Percentiles rank a stretch among this genome's conserved stretches.
Evolutionary conservation across 2,888 invertebrate genomes (phyloP).

Genomic region (Archips crataeganus): DNA sequence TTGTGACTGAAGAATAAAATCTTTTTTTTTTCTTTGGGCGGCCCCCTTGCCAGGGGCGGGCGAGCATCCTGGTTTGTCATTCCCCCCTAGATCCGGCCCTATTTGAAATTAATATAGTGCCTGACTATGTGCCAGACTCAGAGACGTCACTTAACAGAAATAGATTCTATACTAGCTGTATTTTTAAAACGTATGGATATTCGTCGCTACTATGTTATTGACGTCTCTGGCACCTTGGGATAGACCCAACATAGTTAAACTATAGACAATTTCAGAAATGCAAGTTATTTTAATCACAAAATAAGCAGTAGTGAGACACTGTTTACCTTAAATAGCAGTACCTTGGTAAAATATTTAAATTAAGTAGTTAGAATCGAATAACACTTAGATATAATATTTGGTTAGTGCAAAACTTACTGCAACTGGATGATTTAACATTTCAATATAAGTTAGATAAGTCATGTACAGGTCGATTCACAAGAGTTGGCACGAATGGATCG

Average conservation of each 20-base stretch:
- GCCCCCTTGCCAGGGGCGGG: no score
- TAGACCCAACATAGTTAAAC: neutral
- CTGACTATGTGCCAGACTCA: neutral
- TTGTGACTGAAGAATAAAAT: no score
- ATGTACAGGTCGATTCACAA: no score
- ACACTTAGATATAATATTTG: slow-evolving; percentile 35
- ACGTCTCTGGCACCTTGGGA: neutral
- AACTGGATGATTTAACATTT: slow-evolving; percentile 35
- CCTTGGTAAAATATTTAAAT: slow-evolving; percentile 26
- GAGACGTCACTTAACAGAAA: neutral
- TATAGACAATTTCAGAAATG: neutral
- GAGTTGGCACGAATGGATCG: no score
- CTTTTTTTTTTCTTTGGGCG: no score
- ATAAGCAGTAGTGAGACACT: slow-evolving; percentile 3
- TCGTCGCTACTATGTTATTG: neutral
- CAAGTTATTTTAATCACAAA: neutral
- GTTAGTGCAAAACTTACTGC: slow-evolving; percentile 36
- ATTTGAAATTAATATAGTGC: neutral
- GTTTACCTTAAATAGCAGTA: slow-evolving; percentile 18
- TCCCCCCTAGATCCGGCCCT: no score
- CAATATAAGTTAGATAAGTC: slow-evolving; percentile 14
- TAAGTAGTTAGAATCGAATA: slow-evolving; percentile 39
- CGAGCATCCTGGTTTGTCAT: no score
- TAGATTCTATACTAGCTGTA: neutral
- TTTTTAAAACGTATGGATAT: neutral